Evolutionary conservation across 2,888 invertebrate genomes (phyloP).

Genomic region (Tortrix viridana): DNA sequence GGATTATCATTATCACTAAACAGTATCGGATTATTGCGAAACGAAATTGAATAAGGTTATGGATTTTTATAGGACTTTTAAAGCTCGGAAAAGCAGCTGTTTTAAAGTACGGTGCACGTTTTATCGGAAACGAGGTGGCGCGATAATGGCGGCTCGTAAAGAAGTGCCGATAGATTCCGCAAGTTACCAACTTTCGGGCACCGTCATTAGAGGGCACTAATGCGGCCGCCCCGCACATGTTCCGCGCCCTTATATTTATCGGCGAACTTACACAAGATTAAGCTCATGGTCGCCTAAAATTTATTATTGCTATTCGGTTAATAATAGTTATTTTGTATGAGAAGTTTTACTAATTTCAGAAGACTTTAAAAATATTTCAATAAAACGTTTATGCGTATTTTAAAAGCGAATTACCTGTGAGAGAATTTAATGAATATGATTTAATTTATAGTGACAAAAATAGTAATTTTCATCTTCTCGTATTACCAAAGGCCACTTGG

Average conservation of each 20-base stretch:
- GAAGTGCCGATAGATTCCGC: constrained; percentile 79
- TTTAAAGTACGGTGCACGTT: constrained; percentile 78
- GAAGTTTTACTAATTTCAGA: too few species aligned
- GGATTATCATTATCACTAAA: constrained; percentile 35
- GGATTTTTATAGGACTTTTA: constrained; percentile 68
- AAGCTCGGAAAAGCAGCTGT: constrained; percentile 70
- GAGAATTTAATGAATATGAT: too few species aligned
- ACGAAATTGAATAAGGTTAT: constrained; percentile 66
- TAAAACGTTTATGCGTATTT: too few species aligned
- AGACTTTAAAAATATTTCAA: too few species aligned
- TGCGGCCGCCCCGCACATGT: constrained; percentile 58
- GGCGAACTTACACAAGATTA: constrained; percentile 18
- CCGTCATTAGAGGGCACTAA: constrained; percentile 76
- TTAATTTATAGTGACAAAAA: too few species aligned
- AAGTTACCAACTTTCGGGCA: constrained; percentile 79
- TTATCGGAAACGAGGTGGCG: constrained; percentile 77
- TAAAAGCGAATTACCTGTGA: too few species aligned
- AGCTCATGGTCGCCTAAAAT: constrained; percentile 2
- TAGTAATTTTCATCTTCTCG: too few species aligned
- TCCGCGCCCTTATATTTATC: constrained; percentile 55
- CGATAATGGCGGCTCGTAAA: constrained; percentile 81
- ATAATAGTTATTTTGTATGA: too few species aligned
- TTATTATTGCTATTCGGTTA: neutral
- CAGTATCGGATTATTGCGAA: constrained; percentile 40
- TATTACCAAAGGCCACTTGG: too few species aligned